Base-by-base conservation (phyloP, 2,888 invertebrate species). In the Pharmacophagus antenor region DNA sequence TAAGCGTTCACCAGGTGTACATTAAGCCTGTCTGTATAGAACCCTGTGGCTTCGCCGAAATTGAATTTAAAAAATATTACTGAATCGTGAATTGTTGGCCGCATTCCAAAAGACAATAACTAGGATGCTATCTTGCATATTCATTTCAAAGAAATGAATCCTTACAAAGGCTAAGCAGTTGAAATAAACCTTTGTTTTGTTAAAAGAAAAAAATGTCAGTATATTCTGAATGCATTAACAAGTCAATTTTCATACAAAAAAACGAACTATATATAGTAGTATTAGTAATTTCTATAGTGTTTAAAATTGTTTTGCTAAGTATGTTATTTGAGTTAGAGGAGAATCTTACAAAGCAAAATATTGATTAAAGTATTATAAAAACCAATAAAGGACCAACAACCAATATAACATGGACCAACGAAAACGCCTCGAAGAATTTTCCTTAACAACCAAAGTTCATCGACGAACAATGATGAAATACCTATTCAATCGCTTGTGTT, bases 21-120 rank as follows among this genome's bases (percentile, higher is more conserved):
- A 88, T 88, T 88, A 88, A 88, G 85, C 83, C 80, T n/a, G 74
- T 79, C 80, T 80, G 82, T 82, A 84, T 85, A 84, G 81, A 82
- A 82, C 76, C 73, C 80, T 85, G 87, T 83, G 86, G 88, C 86
- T 86, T 83, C 81, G 82, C 83, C 82, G 84, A 88, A 89, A 89
- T 89, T 89, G 88, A 89, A 89, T 89, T 89, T 88, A 85, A 89
- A 89, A 89, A 89, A 89, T 89, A 89, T 89, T 85, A 87, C 88
- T 83, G 72, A 81, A 79, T 82, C 82, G 79, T 80, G 82, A 79
- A 84, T 78, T 76, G 80, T 87, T 89, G 89, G 89, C 88, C 72
- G 78, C 79, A 73, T 76, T 88, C 89, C 88, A 89, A 86, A 81
- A 89, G 85, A 89, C 87, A 88, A 88, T 74, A 73, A 69, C 65